phyloP scores from a whole-genome alignment of 92 coral and sea anemone genomes.

The Bergia sp. region DNA sequence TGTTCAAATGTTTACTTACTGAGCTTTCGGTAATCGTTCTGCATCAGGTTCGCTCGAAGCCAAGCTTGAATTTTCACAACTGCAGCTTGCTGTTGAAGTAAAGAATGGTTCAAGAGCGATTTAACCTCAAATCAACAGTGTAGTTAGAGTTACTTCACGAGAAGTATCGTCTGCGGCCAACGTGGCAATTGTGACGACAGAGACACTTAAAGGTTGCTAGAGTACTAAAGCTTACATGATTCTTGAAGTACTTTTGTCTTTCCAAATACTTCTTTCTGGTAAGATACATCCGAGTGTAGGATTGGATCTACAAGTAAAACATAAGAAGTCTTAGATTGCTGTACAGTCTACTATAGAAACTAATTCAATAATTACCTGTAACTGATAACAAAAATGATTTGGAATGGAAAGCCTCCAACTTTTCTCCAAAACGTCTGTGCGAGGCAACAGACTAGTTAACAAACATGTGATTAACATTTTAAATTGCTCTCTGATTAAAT shows the following conservation, averaged over 20 bases:
- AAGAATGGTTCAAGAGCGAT: neutral
- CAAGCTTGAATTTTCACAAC: conserved; percentile 97
- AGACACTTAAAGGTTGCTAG: neutral
- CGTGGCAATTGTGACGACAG: neutral
- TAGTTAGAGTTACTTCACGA: neutral
- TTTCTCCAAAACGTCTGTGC: neutral
- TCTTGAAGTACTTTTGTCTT: conserved; percentile 81
- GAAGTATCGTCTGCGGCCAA: neutral
- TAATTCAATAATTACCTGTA: neutral
- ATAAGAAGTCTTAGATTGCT: neutral
- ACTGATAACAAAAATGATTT: no score
- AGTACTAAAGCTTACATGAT: conserved; percentile 69
- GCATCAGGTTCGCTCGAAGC: conserved; percentile 92
- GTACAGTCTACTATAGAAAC: neutral
- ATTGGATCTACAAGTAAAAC: conserved; percentile 70
- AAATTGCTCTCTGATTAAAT: neutral
- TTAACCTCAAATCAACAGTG: neutral
- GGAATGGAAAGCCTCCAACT: neutral
- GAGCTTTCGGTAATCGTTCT: conserved; percentile 92
- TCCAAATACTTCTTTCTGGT: conserved; percentile 76
- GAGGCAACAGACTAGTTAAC: neutral
- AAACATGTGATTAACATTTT: neutral
- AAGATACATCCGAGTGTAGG: conserved; percentile 84
- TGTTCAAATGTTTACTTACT: conserved; percentile 60
- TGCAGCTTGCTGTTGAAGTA: conserved; percentile 74